phyloP scores from a whole-genome alignment of 1,140 invertebrate genomes.

The Protaetia brevitarsis region DNA sequence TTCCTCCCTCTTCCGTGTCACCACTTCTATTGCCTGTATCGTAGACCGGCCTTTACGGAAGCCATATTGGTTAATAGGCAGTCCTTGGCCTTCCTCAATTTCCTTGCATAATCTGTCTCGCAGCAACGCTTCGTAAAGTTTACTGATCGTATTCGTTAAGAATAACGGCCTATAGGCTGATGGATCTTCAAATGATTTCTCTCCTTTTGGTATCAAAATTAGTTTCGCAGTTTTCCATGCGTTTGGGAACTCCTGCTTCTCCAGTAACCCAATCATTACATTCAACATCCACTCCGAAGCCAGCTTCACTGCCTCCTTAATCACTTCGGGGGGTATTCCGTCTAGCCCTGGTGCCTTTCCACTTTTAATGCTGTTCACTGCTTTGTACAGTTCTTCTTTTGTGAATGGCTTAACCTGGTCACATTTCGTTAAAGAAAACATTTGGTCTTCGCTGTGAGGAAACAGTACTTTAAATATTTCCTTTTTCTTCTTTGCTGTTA shows the following conservation, averaged over 20 bases:
- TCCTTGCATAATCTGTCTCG: neutral
- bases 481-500: no score
- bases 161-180: no score
- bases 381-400: neutral
- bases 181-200: neutral
- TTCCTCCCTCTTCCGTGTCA: no score
- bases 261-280: neutral
- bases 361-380: neutral
- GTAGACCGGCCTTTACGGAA: no score
- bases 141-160: neutral
- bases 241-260: neutral
- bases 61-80: no score
- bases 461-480: no score
- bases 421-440: no score
- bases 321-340: neutral
- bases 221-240: neutral
- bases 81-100: neutral
- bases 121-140: neutral
- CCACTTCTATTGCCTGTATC: neutral
- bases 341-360: neutral
- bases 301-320: neutral
- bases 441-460: no score
- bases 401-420: neutral
- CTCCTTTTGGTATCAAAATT: neutral
- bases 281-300: neutral